phyloP scores from a whole-genome alignment of 2,888 invertebrate species.

The Euphydryas editha region DNA sequence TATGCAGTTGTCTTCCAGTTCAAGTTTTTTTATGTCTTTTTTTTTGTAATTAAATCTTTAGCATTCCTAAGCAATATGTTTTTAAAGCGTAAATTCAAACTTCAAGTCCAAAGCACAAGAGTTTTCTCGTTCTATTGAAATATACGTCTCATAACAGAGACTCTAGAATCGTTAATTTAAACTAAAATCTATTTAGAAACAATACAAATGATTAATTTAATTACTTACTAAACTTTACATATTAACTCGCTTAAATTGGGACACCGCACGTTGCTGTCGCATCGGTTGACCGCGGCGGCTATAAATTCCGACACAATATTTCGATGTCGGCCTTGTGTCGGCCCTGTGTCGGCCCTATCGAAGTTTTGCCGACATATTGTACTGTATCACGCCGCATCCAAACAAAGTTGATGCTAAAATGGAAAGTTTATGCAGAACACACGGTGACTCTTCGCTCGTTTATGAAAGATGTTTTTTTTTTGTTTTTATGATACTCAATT shows the following conservation, averaged over 20 bases:
- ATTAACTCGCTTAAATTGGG: conserved; percentile 44
- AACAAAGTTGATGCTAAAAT: conserved; percentile 23
- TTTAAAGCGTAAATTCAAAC: no score
- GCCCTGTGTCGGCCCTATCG: conserved; percentile 49
- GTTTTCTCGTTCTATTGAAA: neutral
- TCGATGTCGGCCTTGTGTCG: conserved; percentile 56
- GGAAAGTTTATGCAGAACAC: conserved; percentile 31
- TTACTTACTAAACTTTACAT: conserved; percentile 15
- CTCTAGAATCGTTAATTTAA: neutral
- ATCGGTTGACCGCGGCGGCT: conserved; percentile 59
- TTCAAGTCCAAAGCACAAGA: no score
- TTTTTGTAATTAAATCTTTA: no score
- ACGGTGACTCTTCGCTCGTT: neutral
- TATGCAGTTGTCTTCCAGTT: no score
- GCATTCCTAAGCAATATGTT: no score
- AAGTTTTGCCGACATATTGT: conserved; percentile 45
- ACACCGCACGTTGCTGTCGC: conserved; percentile 48
- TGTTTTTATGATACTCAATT: neutral
- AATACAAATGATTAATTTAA: neutral
- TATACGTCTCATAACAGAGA: neutral
- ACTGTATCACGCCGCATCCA: conserved; percentile 25
- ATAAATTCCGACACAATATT: conserved; percentile 75
- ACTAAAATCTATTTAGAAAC: neutral
- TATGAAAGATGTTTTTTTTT: neutral
- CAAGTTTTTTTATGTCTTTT: no score